Conservation (phyloP, 2,888 invertebrate species). For the Drosophila colorata region DNA sequence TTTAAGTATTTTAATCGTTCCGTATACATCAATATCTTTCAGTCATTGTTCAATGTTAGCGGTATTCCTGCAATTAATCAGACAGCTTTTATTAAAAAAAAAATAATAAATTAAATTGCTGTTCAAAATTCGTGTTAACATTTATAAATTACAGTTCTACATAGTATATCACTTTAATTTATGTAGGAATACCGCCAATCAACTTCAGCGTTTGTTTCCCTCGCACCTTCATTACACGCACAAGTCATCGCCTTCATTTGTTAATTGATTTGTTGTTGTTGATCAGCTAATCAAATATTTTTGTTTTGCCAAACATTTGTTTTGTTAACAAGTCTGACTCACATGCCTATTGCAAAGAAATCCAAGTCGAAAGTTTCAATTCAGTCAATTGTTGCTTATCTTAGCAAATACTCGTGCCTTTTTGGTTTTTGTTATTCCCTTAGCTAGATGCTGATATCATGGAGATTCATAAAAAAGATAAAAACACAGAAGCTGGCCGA, state of each 20-base stretch:
- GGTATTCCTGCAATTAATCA: slow-evolving; percentile 1
- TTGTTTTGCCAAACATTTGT: slow-evolving; percentile 21
- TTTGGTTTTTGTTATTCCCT: slow-evolving; percentile 27
- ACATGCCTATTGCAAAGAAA: slow-evolving; percentile 5
- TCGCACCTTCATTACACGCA: slow-evolving; percentile 7
- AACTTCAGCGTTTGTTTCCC: slow-evolving; percentile 2
- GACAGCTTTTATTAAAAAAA: neutral
- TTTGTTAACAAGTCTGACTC: slow-evolving; percentile 30
- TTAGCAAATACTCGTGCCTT: slow-evolving; percentile 26
- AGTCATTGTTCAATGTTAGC: neutral
- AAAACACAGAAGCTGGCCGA: neutral
- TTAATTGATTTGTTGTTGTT: slow-evolving; percentile 36
- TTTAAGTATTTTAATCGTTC: slow-evolving; percentile 3
- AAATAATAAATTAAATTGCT: too few relatives aligned
- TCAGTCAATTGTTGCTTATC: slow-evolving; percentile 15
- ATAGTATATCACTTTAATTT: slow-evolving; percentile 3
- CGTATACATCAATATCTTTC: slow-evolving; percentile 10
- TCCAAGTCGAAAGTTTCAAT: slow-evolving; percentile 14
- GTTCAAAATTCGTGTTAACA: too few relatives aligned
- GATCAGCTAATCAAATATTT: slow-evolving; percentile 45
- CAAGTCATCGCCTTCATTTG: slow-evolving; percentile 28
- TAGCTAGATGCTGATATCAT: slow-evolving; percentile 41
- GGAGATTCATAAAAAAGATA: slow-evolving; percentile 10
- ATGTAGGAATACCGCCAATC: slow-evolving; percentile 9
- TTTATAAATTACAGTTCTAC: neutral